Percentiles rank a stretch among this genome's conserved stretches.
Evolutionary conservation across 64 coral and sea anemone genomes (phyloP).

Genomic region (Pachyseris speciosa): DNA sequence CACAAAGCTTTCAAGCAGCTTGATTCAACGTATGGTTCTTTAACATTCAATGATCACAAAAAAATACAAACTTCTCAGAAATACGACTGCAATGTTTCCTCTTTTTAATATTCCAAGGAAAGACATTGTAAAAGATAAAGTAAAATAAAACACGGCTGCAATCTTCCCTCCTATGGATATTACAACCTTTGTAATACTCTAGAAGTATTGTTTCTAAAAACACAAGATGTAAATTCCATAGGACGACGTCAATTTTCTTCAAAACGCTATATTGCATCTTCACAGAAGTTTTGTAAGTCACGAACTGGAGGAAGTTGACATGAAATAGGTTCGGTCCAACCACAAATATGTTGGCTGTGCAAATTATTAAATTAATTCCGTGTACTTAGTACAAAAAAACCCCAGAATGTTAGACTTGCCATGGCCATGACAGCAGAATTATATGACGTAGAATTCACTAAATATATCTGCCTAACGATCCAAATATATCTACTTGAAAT

Average conservation of each 20-base stretch:
- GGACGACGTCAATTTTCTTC: neutral
- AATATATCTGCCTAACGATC: neutral
- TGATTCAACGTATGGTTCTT: neutral
- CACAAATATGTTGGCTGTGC: neutral
- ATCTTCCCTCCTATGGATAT: neutral
- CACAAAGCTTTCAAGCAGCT: neutral
- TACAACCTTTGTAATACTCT: neutral
- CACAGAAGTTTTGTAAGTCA: neutral
- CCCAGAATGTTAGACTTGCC: neutral
- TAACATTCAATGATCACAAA: neutral
- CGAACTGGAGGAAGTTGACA: neutral
- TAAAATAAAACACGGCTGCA: neutral
- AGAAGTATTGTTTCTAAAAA: neutral
- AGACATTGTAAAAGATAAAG: no score
- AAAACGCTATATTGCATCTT: neutral
- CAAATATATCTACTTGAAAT: constrained; percentile 5
- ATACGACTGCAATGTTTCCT: no score
- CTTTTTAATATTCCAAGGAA: no score
- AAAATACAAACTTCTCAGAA: neutral
- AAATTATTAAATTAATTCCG: neutral
- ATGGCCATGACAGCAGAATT: neutral
- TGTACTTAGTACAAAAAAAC: neutral
- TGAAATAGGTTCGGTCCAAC: neutral
- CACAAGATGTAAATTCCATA: neutral
- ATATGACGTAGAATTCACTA: neutral